Evolutionary conservation across 2,888 invertebrate genomes (phyloP).

Genomic region (Shargacucullia verbasci): DNA sequence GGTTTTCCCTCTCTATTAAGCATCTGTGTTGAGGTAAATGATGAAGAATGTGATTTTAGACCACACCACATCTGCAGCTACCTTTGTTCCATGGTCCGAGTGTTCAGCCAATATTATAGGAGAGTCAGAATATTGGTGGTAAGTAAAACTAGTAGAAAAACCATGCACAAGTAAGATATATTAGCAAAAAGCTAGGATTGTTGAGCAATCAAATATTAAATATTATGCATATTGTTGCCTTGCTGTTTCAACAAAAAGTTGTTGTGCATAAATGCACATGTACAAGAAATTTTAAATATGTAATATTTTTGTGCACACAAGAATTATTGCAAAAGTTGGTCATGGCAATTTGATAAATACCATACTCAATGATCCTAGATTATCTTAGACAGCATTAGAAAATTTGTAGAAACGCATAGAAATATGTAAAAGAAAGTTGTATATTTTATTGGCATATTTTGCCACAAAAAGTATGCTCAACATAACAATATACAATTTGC

Average conservation of each 20-base stretch:
- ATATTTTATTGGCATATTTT: too few species aligned
- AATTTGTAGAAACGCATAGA: too few species aligned
- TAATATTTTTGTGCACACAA: slow-evolving; percentile 24
- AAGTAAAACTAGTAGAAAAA: slow-evolving; percentile 65
- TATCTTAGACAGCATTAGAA: not conserved
- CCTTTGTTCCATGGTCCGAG: slow-evolving; percentile 90
- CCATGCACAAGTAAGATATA: slow-evolving; percentile 3
- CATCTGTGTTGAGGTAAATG: slow-evolving; percentile 82
- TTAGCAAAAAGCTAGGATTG: not conserved
- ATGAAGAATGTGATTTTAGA: slow-evolving; percentile 86
- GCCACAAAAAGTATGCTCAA: not conserved
- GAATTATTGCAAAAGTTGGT: not conserved
- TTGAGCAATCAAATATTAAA: not conserved
- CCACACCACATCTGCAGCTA: slow-evolving; percentile 91
- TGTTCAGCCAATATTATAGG: slow-evolving; percentile 93
- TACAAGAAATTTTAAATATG: slow-evolving; percentile 1
- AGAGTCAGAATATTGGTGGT: slow-evolving; percentile 92
- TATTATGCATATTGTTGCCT: not conserved
- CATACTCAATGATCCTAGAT: slow-evolving; percentile 2
- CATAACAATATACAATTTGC: not conserved
- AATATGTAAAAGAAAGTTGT: too few species aligned
- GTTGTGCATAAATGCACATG: not conserved
- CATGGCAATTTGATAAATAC: slow-evolving; percentile 7
- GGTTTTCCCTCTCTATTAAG: slow-evolving; percentile 90
- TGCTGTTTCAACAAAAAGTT: slow-evolving; percentile 8